phyloP scores from a whole-genome alignment of 2,113 vertebrate species.

The Oncorhynchus kisutch region DNA sequence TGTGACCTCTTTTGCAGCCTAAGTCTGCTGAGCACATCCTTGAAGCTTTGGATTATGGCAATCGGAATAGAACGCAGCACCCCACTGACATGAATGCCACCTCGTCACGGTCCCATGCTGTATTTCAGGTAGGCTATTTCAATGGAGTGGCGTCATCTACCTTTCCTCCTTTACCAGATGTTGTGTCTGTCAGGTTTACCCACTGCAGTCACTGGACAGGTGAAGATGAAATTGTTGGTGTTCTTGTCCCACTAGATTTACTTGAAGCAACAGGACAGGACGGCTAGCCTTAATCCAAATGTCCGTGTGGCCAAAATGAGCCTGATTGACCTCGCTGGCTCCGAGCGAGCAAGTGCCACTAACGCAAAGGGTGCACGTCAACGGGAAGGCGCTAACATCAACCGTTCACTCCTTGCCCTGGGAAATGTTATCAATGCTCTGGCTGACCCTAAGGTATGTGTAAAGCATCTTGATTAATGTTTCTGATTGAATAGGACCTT shows the following conservation, averaged over 20 bases:
- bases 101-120: conserved; percentile 94
- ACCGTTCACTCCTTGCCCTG: conserved; percentile 89
- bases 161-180: no score
- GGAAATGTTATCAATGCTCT: conserved; percentile 94
- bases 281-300: conserved; percentile 87
- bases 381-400: conserved; percentile 94
- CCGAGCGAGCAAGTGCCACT: conserved; percentile 86
- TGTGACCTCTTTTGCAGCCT: conserved; percentile 69
- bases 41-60: conserved; percentile 91
- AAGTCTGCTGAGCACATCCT: conserved; percentile 92
- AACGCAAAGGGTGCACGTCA: conserved; percentile 85
- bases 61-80: conserved; percentile 93
- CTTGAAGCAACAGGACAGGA: conserved; percentile 90
- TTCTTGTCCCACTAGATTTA: conserved; percentile 80
- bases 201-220: conserved; percentile 3
- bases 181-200: not conserved
- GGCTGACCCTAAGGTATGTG: conserved; percentile 87
- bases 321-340: conserved; percentile 94
- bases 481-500: not conserved
- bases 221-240: conserved; percentile 10
- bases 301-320: conserved; percentile 94
- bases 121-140: conserved; percentile 85
- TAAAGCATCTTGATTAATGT: not conserved
- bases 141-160: no score
- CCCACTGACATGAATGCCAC: conserved; percentile 91